These are phyloP conservation scores for Latrodectus hesperus DNA, from an alignment of 2,888 invertebrate species.

Conservation along the genomic window DNA sequence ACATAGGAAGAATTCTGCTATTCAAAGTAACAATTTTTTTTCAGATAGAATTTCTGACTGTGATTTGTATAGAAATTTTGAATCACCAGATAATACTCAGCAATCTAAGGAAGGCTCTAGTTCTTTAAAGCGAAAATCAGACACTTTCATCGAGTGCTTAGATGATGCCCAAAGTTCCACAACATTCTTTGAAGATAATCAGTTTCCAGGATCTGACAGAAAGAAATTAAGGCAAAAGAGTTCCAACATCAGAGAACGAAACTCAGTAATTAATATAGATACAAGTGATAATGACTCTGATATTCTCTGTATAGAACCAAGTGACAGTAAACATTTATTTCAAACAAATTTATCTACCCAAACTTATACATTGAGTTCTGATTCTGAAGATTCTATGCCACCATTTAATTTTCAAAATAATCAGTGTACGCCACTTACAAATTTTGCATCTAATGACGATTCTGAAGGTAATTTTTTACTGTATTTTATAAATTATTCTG, in stretches of 20 bases:
- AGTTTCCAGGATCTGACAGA: no score
- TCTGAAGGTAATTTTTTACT: no score
- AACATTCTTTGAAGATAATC: not conserved
- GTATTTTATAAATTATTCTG: no score
- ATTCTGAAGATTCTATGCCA: not conserved
- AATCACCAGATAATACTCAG: no score
- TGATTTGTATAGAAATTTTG: no score
- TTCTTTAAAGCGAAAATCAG: not conserved
- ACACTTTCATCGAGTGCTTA: not conserved
- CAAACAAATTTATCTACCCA: conserved; percentile 9
- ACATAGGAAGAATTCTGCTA: no score
- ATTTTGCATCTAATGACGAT: no score
- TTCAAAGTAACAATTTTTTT: no score
- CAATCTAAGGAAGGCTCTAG: not conserved
- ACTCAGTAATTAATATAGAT: not conserved
- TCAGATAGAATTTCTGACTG: no score
- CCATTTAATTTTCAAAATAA: no score
- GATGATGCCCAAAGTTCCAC: not conserved
- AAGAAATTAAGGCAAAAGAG: no score
- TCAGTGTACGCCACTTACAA: no score
- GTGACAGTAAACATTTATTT: not conserved
- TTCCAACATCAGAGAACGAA: not conserved
- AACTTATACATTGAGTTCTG: conserved; percentile 10
- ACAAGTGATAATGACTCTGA: conserved; percentile 39
- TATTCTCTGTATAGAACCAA: conserved; percentile 10